Evolutionary conservation across 2,888 invertebrate species (phyloP).

Genomic region (Dryococelus australis): DNA sequence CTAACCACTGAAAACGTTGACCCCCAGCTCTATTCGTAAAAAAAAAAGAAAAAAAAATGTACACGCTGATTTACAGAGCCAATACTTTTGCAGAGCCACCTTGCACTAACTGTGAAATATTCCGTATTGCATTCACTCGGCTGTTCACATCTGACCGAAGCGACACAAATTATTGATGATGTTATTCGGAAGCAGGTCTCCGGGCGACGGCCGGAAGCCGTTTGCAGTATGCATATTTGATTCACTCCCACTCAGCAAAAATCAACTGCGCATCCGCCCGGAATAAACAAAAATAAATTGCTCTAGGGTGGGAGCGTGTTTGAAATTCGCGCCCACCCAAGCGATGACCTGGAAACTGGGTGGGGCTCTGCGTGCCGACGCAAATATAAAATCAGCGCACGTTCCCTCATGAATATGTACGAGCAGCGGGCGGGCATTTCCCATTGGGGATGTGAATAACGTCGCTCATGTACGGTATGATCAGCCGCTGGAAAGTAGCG

Average conservation of each 20-base stretch:
- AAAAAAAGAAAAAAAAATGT: no score
- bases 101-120: no score
- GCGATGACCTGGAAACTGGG: neutral
- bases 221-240: constrained; percentile 7
- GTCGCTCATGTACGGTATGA: no score
- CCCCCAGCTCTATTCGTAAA: no score
- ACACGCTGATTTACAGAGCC: no score
- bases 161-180: neutral
- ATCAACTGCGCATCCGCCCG: neutral
- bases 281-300: neutral
- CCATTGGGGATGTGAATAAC: no score
- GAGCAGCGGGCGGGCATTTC: neutral
- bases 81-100: no score
- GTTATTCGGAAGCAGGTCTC: neutral
- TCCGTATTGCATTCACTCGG: neutral
- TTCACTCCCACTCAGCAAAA: neutral
- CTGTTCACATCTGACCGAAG: neutral
- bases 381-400: neutral
- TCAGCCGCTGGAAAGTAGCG: no score
- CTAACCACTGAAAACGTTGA: no score
- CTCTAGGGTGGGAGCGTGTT: neutral
- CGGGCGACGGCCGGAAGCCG: neutral
- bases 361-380: neutral
- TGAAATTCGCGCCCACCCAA: neutral
- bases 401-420: neutral